Evolutionary conservation across 1,140 invertebrate genomes (phyloP), one percentile per base, ranked within the genome.

Genomic region (Meloidogyne chitwoodi): DNA sequence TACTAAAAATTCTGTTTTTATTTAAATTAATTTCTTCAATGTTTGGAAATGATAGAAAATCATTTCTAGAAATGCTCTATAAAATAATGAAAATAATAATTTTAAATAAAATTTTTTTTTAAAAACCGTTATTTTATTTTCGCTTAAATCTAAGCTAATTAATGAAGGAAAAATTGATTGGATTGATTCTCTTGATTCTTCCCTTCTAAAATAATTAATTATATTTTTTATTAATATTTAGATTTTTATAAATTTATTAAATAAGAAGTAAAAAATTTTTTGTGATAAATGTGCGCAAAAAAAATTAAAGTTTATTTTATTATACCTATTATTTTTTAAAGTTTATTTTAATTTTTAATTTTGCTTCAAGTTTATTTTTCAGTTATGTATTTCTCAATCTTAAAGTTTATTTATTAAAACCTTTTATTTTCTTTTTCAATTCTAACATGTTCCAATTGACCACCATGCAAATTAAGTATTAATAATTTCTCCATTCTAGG

Each of bases 11-110:
- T 64, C 65, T 71, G 44, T 82, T 82, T 6, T 72, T 8, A 14
- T 77, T 61, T 27, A 82, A 44, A 56, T 74, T 56, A 64, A 82
- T 77, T 75, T 83, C 81, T 80, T 82, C 81, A 19, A 79, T 61
- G 71, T 83, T 83, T 26, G 81, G 77, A 68, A 82, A 83, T 24
- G 65, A 41, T n/a, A 29, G 10, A 61, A 81, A 81, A 14, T 26
- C 41, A 24, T 67, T 34, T 34, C 80, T 64, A 22, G 41, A 61
- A 72, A 80, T 79, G 26, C 65, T 67, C 79, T 80, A 44, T 26
- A 80, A 81, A 48, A 26, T 41, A 19, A 29, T 29, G 10, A 26
- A 41, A 8, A 10, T 48, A 68, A 44, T 34, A 14, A 29, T 19
- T 29, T 31, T 22, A 68, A 16, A 31, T 68, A 16, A 12, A 68